Evolutionary conservation across 2,113 vertebrate species (phyloP).

Genomic region (Cheirogaleus medius): DNA sequence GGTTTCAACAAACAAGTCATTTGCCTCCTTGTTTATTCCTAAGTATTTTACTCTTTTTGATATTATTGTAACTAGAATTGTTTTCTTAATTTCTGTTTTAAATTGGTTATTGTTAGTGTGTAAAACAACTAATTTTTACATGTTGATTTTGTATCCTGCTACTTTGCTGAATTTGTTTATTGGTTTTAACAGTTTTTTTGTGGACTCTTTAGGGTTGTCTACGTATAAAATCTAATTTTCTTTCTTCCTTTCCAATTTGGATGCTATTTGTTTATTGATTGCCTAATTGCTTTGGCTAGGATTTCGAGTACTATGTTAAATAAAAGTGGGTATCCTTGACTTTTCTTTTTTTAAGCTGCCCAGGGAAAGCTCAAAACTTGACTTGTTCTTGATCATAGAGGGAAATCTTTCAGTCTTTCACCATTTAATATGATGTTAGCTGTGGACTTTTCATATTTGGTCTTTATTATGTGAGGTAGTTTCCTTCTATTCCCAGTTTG

Average conservation of each 20-base stretch:
- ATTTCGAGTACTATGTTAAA: neutral
- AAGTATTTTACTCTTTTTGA: neutral
- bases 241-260: neutral
- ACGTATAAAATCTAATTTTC: neutral
- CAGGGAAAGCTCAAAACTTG: neutral
- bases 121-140: neutral
- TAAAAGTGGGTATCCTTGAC: neutral
- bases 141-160: neutral
- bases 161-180: neutral
- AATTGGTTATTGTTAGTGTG: neutral
- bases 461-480: neutral
- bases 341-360: too few relatives aligned
- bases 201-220: neutral
- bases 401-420: neutral
- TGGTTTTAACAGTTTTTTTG: neutral
- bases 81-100: neutral
- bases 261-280: neutral
- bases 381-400: neutral
- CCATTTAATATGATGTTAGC: neutral
- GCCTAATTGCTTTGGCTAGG: too few relatives aligned
- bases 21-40: neutral
- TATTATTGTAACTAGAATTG: neutral
- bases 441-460: neutral
- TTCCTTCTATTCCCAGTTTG: neutral
- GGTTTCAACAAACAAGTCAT: neutral